Evolutionary conservation across 2,113 vertebrate species (phyloP), one percentile per base, ranked within the genome.

Genomic region (Lophotis ruficrista): DNA sequence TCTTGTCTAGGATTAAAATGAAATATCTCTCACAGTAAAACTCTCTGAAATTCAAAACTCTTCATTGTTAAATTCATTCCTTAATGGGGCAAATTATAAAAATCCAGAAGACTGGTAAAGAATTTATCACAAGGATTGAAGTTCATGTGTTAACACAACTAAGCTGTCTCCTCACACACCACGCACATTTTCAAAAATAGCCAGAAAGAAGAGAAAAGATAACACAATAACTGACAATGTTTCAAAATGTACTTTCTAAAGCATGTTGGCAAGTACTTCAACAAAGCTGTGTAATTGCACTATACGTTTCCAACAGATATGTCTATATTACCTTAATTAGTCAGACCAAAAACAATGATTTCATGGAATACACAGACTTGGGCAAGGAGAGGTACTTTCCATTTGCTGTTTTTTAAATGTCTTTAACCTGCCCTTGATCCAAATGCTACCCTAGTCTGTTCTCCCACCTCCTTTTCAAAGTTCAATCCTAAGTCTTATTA

Each of bases 241-340:
- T 94, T 96, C 83, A 94, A 89, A 84, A 87, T 54, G 70, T 84
- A 94, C 60, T 88, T 92, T 93, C 62, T 84, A 72, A 70, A 92
- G 50, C 58, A 76, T 50, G 72, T 62, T 94, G 90, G 66, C 92
- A 95, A 91, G 48, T 75, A 79, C 45, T 79, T 90, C 62, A 90
- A 83, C 73, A 89, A 89, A 86, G 54, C 89, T 85, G n/a, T 87
- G 70, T 54, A 87, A 95, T 5, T 92, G 57, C 61, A 76, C 70
- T 93, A 5, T 70, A 83, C 45, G 45, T 54, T 93, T 94, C 92
- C 62, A 90, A 69, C 25, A 95, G 94, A 83, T 89, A 92, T 19
- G 47, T 60, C 86, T 89, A 7, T 41, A 66, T 65, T 81, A 57
- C 50, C 70, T 89, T 83, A 89, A 87, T 83, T 81, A 95, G n/a